Base-by-base conservation (phyloP, 1,140 invertebrate genomes). In the Cepaea nemoralis region DNA sequence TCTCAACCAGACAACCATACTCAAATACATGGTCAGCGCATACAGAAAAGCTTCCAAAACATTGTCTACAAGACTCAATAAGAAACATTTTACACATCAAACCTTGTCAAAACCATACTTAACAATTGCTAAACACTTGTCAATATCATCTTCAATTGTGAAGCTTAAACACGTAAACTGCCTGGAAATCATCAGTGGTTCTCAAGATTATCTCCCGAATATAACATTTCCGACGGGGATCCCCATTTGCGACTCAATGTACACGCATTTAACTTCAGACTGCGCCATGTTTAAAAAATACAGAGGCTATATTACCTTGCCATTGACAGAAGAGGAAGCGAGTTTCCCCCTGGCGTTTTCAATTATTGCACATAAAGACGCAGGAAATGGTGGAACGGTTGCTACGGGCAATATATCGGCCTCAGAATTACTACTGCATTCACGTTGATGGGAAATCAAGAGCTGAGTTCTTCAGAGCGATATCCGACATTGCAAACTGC, bases 401-500 rank as follows among this genome's bases (percentile, higher is more conserved):
- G 8, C 73, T 87, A 24, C 69, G 84, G 22, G 74, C 81, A 6
- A 86, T 87, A 42, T 86, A 88, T 78, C 19, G 85, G 35, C 86
- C 85, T 31, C 83, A 86, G 40, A 88, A 88, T 76, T 69, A 73
- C 31, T 87, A 87, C 81, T 88, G 87, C 67, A 84, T 88, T 67
- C 87, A 88, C 69, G 81, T 87, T 10, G 87, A 88, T 45, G 74
- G 27, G 35, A 87, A 84, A 77, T 71, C 84, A 0, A 40, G 67
- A 0, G n/a, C 40, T 0, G 35, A 19, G 48, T 42, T 85, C 55
- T 45, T 76, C 22, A 67, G 83, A 27, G 85, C 85, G 31, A 67
- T 90, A 27, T 63, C 71, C 35, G 80, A 69, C 12, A 85, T 90
- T 22, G 81, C 85, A 0, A 67, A 70, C 1, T 90, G 89, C 82